Evolutionary conservation across 2,113 vertebrate genomes (phyloP).

Genomic region (Callocephalon fimbriatum): DNA sequence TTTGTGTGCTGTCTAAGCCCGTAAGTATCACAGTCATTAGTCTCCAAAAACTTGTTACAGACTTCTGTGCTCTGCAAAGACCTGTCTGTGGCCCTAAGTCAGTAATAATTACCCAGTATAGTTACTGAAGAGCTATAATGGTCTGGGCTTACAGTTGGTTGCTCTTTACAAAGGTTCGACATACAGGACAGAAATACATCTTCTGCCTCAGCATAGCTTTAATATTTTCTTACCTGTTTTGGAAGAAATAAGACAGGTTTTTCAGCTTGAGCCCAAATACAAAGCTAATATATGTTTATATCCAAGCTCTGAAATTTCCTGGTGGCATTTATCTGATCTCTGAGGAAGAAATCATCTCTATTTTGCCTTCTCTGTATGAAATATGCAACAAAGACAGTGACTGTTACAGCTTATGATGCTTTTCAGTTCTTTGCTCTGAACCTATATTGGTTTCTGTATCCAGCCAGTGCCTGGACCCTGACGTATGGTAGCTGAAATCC

Average conservation of each 20-base stretch:
- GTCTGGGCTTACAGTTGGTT: accelerated
- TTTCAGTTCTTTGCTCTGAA: background rate
- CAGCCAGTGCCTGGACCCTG: background rate
- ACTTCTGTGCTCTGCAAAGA: background rate
- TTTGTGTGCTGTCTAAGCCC: background rate
- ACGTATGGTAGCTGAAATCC: background rate
- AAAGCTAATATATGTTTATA: background rate
- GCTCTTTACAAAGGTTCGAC: background rate
- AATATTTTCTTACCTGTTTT: background rate
- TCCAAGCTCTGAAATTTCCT: background rate
- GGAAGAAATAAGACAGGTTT: background rate
- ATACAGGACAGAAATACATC: background rate
- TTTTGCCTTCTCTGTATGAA: background rate
- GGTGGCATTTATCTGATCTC: background rate
- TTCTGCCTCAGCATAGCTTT: background rate
- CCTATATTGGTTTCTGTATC: background rate
- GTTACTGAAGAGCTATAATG: background rate
- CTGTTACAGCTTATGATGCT: background rate
- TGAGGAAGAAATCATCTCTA: background rate
- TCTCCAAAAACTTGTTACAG: background rate
- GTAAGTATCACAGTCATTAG: background rate
- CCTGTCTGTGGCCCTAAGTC: background rate
- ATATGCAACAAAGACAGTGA: background rate
- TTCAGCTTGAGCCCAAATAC: background rate
- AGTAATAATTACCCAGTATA: background rate